phyloP scores from a whole-genome alignment of 2,888 invertebrate genomes.

The Panzeria rudis region DNA sequence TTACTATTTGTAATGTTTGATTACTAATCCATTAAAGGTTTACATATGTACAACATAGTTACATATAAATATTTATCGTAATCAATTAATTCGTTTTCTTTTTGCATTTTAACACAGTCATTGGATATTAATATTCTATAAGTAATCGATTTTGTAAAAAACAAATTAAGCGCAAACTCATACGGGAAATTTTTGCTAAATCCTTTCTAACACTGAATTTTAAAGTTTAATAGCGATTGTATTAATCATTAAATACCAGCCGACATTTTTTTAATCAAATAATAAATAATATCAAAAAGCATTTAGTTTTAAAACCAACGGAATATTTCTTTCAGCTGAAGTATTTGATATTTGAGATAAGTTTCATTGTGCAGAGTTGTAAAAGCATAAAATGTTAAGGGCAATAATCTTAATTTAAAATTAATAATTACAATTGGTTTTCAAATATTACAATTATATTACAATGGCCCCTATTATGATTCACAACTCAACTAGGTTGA shows the following conservation, averaged over 20 bases:
- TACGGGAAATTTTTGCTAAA: constrained; percentile 38
- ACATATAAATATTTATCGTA: background rate
- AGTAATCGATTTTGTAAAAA: constrained; percentile 7
- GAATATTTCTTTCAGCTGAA: constrained; percentile 16
- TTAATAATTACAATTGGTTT: background rate
- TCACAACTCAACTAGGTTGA: too few relatives aligned
- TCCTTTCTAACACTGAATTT: constrained; percentile 26
- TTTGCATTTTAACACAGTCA: constrained; percentile 46
- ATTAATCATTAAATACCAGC: constrained; percentile 20
- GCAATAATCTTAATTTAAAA: background rate
- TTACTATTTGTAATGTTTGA: background rate
- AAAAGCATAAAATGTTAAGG: background rate
- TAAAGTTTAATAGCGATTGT: constrained; percentile 27
- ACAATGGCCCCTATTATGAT: too few relatives aligned
- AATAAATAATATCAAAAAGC: constrained; percentile 12
- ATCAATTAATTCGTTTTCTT: constrained; percentile 34
- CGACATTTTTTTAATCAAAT: constrained; percentile 49
- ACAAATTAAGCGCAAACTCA: constrained; percentile 40
- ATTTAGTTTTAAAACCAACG: background rate
- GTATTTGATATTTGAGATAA: background rate
- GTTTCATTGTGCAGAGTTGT: background rate
- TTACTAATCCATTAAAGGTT: constrained; percentile 29
- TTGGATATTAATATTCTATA: constrained; percentile 22
- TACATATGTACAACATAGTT: background rate
- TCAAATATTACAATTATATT: background rate